These are phyloP conservation scores for Eidolon dupreanum DNA, from an alignment of 2,797 vertebrate genomes.

Conservation along the genomic window DNA sequence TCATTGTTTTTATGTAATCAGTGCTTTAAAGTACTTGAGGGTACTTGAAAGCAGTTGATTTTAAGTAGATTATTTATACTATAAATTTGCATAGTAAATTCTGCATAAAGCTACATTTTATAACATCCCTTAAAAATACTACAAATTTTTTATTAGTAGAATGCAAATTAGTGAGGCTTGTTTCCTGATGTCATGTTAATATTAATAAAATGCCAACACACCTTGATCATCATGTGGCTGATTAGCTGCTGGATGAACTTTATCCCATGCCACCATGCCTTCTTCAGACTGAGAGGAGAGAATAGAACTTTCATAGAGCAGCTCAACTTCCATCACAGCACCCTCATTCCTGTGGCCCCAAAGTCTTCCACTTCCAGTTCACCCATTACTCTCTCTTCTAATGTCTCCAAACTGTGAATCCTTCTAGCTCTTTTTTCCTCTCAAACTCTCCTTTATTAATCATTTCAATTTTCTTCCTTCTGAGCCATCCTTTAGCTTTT, in stretches of 20 bases:
- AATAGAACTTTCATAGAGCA: not conserved
- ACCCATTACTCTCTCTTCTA: not conserved
- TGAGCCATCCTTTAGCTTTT: not conserved
- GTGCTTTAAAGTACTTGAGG: conserved; percentile 48
- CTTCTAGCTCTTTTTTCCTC: not conserved
- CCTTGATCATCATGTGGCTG: not conserved
- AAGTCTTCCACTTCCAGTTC: not conserved
- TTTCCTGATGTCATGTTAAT: conserved; percentile 16
- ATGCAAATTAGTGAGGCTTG: not conserved
- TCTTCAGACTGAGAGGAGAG: not conserved
- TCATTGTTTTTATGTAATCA: conserved; percentile 69
- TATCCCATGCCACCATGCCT: not conserved
- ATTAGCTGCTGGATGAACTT: not conserved
- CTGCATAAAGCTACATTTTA: conserved; percentile 21
- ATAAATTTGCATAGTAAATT: conserved; percentile 51
- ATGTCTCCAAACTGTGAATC: not conserved
- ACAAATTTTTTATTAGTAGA: not conserved
- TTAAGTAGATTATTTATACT: conserved; percentile 63
- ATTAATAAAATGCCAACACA: not conserved
- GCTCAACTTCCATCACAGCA: not conserved
- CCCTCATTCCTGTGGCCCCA: not conserved
- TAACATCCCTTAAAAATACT: not conserved
- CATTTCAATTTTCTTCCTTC: not conserved
- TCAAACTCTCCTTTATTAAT: not conserved
- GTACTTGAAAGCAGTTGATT: conserved; percentile 54